Percentiles rank a stretch among this genome's conserved stretches.
phyloP scores from a whole-genome alignment of 2,113 vertebrate genomes.

The Grantiella picta region DNA sequence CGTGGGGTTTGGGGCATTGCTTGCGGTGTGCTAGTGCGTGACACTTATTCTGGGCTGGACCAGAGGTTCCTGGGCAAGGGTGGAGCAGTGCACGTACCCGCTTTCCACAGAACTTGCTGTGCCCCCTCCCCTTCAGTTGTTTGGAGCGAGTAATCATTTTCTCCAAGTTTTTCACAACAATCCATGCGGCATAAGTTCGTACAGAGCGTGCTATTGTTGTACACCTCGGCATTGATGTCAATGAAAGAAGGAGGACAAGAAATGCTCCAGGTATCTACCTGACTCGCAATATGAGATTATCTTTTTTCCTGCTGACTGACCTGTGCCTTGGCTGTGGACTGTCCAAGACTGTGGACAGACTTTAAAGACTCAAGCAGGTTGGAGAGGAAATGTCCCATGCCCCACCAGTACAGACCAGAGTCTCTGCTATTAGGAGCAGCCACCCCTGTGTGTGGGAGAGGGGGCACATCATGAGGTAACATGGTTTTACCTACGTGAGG shows the following conservation, averaged over 20 bases:
- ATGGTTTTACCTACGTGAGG: background rate
- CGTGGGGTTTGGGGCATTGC: background rate
- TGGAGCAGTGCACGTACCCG: background rate
- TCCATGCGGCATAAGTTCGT: background rate
- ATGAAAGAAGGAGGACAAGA: background rate
- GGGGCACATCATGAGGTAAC: background rate
- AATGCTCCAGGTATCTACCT: background rate
- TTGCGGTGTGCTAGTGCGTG: background rate
- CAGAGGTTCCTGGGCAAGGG: background rate
- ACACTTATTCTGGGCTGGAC: background rate
- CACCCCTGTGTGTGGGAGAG: background rate
- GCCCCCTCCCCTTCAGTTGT: background rate
- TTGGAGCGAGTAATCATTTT: background rate
- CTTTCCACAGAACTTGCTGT: background rate
- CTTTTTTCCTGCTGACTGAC: background rate
- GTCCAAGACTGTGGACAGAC: background rate
- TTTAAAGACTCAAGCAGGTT: background rate
- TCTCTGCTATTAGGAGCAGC: background rate
- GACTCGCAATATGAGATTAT: background rate
- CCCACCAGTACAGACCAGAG: background rate
- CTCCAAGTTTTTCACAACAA: background rate
- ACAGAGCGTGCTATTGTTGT: rapidly evolving
- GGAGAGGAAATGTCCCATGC: background rate
- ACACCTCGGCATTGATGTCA: background rate
- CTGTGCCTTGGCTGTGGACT: background rate